Evolutionary conservation across 2,113 vertebrate species (phyloP), one percentile per base, ranked within the genome.

Genomic region (Forbesichthys agassizii): DNA sequence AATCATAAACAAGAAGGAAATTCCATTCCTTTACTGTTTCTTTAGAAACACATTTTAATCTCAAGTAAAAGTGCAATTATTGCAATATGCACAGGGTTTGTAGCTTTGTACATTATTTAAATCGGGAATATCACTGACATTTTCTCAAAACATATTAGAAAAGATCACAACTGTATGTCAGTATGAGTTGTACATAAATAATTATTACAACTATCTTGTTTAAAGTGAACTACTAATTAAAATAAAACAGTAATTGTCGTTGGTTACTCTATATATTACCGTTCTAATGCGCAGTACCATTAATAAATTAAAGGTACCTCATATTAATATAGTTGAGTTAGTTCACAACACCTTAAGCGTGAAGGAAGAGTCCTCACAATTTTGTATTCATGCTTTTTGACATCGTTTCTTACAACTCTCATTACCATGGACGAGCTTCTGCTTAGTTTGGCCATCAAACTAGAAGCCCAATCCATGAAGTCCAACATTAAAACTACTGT

Each of bases 301-400:
- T 83, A 80, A 86, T 75, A 81, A 82, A 81, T 87, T 79, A 83
- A 59, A 77, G 8, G 75, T 74, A 56, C 61, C 70, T 61, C 77
- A 74, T 64, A 68, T 72, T 49, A 59, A 61, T 61, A 72, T 55
- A 55, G 48, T 75, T 75, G 52, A 55, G 71, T 75, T 74, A 59
- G 47, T 55, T 71, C 74, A 68, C 74, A 65, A 71, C 56, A 46
- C 53, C 9, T 63, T 58, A 68, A 62, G 20, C 9, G 68, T 47
- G 62, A 5, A 69, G 36, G 48, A 63, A 49, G 57, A 62, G 67
- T 63, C 53, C 69, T 65, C 62, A 61, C 13, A 56, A 71, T 36
- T 76, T 51, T 49, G 69, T 55, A 70, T 66, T 11, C 3, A 46
- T 68, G 66, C 54, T 71, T 36, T 67, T 48, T 60, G 27, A 48